Evolutionary conservation across 2,797 vertebrate species (phyloP).

Genomic region (Myotis planiceps): DNA sequence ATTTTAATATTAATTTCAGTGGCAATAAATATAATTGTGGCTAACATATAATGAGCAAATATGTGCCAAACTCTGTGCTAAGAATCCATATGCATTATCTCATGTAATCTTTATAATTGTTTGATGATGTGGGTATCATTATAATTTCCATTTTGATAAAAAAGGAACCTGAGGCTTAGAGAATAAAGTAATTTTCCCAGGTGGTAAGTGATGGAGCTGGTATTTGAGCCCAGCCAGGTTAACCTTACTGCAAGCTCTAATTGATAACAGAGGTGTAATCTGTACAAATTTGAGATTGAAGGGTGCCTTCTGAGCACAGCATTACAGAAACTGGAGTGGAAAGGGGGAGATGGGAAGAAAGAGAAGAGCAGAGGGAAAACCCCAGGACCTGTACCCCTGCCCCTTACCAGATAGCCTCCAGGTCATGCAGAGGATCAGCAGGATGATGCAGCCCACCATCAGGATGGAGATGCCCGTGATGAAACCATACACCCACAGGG

Average conservation of each 20-base stretch:
- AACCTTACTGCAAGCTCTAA: background rate
- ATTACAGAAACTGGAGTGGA: background rate
- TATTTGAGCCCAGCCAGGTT: background rate
- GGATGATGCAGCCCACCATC: constrained; percentile 84
- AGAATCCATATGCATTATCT: background rate
- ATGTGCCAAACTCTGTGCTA: background rate
- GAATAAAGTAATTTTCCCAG: background rate
- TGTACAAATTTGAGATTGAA: background rate
- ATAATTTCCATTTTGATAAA: background rate
- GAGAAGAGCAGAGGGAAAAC: background rate
- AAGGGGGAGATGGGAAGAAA: background rate
- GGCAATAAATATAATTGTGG: background rate
- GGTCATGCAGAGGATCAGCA: constrained; percentile 81
- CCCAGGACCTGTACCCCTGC: background rate
- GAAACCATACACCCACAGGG: constrained; percentile 82
- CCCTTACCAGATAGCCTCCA: constrained; percentile 83
- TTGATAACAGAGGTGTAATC: background rate
- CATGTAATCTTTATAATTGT: background rate
- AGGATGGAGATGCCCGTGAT: constrained; percentile 82
- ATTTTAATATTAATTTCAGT: background rate
- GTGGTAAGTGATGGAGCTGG: background rate
- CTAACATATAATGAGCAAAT: background rate
- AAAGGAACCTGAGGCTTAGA: background rate
- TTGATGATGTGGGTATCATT: background rate
- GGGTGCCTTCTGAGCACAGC: background rate